Conservation (phyloP, 2,888 invertebrate species). For the Oscheius onirici region DNA sequence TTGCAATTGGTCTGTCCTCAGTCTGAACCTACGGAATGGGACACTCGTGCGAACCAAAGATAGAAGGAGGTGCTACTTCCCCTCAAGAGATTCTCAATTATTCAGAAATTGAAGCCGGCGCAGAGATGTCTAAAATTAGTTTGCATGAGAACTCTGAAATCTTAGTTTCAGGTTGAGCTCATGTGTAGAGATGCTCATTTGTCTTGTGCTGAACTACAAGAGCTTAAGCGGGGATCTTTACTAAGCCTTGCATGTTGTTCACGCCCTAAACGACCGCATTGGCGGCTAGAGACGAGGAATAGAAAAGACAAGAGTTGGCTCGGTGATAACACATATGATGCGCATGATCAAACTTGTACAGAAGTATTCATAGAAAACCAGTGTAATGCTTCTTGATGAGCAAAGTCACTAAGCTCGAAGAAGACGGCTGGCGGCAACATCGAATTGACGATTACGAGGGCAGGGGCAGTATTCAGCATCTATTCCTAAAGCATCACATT, state of each 20-base stretch:
- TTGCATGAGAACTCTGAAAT: no score
- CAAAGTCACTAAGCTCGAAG: slow-evolving; percentile 6
- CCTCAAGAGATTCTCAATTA: slow-evolving; percentile 14
- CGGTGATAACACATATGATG: neutral
- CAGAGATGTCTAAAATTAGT: neutral
- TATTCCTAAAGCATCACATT: slow-evolving; percentile 17
- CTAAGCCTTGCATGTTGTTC: slow-evolving; percentile 31
- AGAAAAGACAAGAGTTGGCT: slow-evolving; percentile 3
- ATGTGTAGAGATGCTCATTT: neutral
- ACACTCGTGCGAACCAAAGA: neutral
- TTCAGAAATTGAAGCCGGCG: neutral
- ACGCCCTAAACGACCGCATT: slow-evolving; percentile 22
- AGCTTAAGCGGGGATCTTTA: slow-evolving; percentile 8
- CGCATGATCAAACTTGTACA: neutral
- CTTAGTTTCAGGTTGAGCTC: no score
- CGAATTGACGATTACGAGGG: slow-evolving; percentile 28
- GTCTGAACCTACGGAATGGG: neutral
- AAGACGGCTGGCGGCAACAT: slow-evolving; percentile 20
- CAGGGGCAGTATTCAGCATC: slow-evolving; percentile 31
- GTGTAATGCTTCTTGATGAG: neutral
- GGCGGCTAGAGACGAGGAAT: neutral
- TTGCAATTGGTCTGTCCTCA: neutral
- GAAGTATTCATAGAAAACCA: no score
- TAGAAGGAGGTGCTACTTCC: neutral
- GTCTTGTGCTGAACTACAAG: slow-evolving; percentile 26